A percentile compares a stretch with the other conserved stretches of the same genome.
Evolutionary conservation across 2,797 vertebrate species (phyloP).

Genomic region (Sarcoramphus papa): DNA sequence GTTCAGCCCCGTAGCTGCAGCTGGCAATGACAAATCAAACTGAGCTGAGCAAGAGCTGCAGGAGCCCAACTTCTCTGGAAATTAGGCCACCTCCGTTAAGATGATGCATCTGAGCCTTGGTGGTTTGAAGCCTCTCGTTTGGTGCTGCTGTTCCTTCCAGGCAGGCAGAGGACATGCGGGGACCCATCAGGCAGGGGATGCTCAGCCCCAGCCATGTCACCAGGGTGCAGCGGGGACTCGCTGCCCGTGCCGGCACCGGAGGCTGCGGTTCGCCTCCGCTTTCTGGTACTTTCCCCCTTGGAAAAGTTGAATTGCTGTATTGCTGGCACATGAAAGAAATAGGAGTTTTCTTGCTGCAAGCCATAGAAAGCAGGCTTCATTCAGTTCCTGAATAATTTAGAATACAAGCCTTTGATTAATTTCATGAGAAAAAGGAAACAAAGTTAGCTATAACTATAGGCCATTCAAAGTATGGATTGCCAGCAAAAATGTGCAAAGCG

Average conservation of each 20-base stretch:
- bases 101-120: rapidly evolving
- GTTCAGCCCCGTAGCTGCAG: neutral
- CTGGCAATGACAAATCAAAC: rapidly evolving
- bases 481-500: constrained; percentile 66
- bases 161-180: rapidly evolving
- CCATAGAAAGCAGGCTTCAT: constrained; percentile 55
- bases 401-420: constrained; percentile 61
- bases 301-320: neutral
- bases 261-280: rapidly evolving
- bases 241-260: rapidly evolving
- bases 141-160: neutral
- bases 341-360: constrained; percentile 55
- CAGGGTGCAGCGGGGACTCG: rapidly evolving
- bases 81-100: rapidly evolving
- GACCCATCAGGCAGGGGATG: neutral
- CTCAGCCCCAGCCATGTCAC: neutral
- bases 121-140: rapidly evolving
- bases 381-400: constrained; percentile 70
- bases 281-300: neutral
- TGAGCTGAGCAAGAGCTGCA: neutral
- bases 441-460: constrained; percentile 59
- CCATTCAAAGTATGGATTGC: constrained; percentile 60
- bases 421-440: constrained; percentile 54
- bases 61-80: neutral
- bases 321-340: constrained; percentile 35